Base-by-base conservation (phyloP, 1,140 invertebrate species). In the Proales similis region DNA sequence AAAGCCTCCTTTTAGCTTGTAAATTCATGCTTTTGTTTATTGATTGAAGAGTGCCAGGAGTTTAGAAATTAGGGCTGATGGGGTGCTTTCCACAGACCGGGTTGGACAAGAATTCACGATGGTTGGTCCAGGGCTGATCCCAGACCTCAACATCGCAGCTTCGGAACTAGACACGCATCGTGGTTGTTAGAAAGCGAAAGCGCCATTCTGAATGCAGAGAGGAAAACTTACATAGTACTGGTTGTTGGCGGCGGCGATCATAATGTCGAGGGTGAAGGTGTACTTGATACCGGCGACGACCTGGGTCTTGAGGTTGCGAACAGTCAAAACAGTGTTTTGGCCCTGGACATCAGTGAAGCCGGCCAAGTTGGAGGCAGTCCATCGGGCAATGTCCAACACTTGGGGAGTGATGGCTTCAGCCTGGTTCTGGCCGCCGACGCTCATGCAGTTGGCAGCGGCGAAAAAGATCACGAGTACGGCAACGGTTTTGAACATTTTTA, bases 221-320 rank as follows among this genome's bases (percentile, higher is more conserved):
- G 9, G 30, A 26, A 42, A 24, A 26, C 36, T 57, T 57, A 57
- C 51, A 42, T 42, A 42, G 19, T 42, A 57, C 45, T 57, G 33
- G 20, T 57, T 57, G 19, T 57, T 42, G 39, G 33, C 24, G 5
- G 51, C 20, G 29, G 39, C 24, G 4, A 57, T 17, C 20, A 57
- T 27, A n/a, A 57, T 14, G 32, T 57, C 51, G 32, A 57, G 17
- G 4, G 51, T 57, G 17, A 57, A 57, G 29, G 39, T 39, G 29
- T 57, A 57, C n/a, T 57, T 57, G 11, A 57, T 30, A 12, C 51
- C 51, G 29, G 29, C 32, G n/a, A 57, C 51, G 4, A 57, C 36
- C 30, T 57, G 51, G 12, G 19, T 57, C 29, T 22, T 39, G 9
- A 57, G 30, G 11, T 57, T 57, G 39, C 51, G 27, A n/a, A 57